Percentiles rank a stretch among this genome's conserved stretches.
Conservation (phyloP, 2,113 vertebrate genomes). For the Phaetusa simplex region DNA sequence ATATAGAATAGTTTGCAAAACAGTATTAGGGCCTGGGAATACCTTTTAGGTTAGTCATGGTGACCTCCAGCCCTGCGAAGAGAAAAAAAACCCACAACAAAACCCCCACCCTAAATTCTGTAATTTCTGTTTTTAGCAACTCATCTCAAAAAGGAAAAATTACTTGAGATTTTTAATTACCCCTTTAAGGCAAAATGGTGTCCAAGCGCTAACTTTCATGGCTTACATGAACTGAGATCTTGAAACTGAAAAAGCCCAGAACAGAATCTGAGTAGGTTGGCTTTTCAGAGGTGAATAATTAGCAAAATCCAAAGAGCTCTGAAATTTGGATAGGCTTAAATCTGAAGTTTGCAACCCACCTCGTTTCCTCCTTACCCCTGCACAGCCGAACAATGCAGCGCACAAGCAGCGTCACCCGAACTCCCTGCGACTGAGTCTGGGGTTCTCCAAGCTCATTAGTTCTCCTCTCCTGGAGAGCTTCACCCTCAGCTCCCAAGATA, state of each 20-base stretch:
- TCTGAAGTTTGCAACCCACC: not conserved
- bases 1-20: conserved; percentile 72
- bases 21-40: conserved; percentile 47
- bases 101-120: not conserved
- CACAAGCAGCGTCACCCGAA: not conserved
- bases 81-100: not conserved
- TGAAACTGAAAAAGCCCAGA: not conserved
- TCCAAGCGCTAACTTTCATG: not conserved
- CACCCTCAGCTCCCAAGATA: not conserved
- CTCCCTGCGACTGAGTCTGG: rapidly evolving
- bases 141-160: not conserved
- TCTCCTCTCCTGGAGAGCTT: not conserved
- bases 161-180: not conserved
- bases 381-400: not conserved
- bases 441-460: not conserved
- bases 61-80: conserved; percentile 30
- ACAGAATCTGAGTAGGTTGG: not conserved
- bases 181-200: not conserved
- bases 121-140: not conserved
- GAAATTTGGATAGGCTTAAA: not conserved
- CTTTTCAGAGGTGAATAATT: not conserved
- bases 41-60: conserved; percentile 60
- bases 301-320: not conserved
- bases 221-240: not conserved
- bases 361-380: not conserved